Conservation (phyloP, 2,888 invertebrate species). For the Orthosia gothica region DNA sequence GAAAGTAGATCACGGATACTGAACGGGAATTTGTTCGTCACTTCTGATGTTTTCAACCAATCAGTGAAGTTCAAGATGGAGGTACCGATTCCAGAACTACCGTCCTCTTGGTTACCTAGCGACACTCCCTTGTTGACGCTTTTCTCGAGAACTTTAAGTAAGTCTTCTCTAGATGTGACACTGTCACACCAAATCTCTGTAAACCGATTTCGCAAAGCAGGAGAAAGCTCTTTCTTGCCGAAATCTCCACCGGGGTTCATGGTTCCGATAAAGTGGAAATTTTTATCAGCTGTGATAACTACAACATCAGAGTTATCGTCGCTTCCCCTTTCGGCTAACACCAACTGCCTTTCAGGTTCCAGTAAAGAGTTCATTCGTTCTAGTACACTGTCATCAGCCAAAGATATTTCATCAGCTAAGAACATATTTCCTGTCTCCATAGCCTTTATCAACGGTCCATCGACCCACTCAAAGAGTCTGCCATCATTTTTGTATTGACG, state of each 20-base stretch:
- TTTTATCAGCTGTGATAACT: constrained; percentile 93
- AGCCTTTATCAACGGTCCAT: constrained; percentile 98
- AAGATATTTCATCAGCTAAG: constrained; percentile 99
- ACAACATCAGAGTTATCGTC: constrained; percentile 91
- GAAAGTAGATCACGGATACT: constrained; percentile 98
- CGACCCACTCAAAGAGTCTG: constrained; percentile 98
- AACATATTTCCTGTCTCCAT: constrained; percentile 97
- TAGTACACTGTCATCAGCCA: constrained; percentile 99
- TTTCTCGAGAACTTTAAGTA: constrained; percentile 95
- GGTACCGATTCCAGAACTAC: constrained; percentile 92
- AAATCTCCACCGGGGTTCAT: constrained; percentile 99
- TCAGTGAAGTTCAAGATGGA: constrained; percentile 95
- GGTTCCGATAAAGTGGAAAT: constrained; percentile 98
- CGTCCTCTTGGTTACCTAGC: constrained; percentile 90
- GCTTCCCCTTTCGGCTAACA: constrained; percentile 97
- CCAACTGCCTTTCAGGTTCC: constrained; percentile 97
- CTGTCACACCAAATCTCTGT: constrained; percentile 99
- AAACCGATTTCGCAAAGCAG: constrained; percentile 98
- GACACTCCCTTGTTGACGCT: constrained; percentile 93
- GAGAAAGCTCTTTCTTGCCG: constrained; percentile 99
- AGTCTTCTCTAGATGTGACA: constrained; percentile 94
- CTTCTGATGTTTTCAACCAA: constrained; percentile 94
- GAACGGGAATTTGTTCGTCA: constrained; percentile 95
- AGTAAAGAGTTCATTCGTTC: constrained; percentile 99
- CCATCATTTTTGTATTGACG: constrained; percentile 92